Evolutionary conservation across 2,797 vertebrate genomes (phyloP), one percentile per base, ranked within the genome.

Genomic region (Enteromius radiatus): DNA sequence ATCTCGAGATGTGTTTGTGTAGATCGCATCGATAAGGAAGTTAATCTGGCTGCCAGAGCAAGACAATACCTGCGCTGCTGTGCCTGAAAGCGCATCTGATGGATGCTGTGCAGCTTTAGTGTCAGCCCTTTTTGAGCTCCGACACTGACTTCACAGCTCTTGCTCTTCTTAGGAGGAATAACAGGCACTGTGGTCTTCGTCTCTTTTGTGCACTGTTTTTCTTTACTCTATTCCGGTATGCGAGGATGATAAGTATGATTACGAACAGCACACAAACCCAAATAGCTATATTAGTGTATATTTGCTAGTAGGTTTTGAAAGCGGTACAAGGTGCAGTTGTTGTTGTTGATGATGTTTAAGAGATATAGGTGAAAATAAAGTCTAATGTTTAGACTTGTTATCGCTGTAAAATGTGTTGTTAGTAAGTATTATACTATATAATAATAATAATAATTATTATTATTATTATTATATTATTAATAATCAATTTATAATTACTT

Each of bases 1-100:
- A 56, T 74, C 31, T 69, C 31, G 41, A 70, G 43, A 52, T 77
- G 26, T 10, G 43, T 68, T 75, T 65, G 67, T 65, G 74, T 70
- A 65, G 74, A 78, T 64, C 65, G 26, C 56, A 41, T 68, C 47
- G 76, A 85, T 68, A 68, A 49, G 41, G 79, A 85, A 73, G 70
- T 84, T 54, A 38, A 71, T 65, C 71, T 65, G 64, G 9, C 38
- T 69, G 64, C 59, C 81, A 43, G 76, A 64, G 70, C 41, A 70
- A 77, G 56, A 73, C 67, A 76, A 83, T 76, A 76, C 77, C 31
- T 56, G 38, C 77, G 52, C 63, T 56, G 65, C 64, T 76, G 56
- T 80, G 54, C 17, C 64, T 81, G 64, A 67, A 56, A 64, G 67
- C 67, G 41, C 67, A 23, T 74, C 64, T 81, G 86, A 85, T 81